Conservation (phyloP, 1,140 invertebrate genomes). For the Pachypeltis micranthus region DNA sequence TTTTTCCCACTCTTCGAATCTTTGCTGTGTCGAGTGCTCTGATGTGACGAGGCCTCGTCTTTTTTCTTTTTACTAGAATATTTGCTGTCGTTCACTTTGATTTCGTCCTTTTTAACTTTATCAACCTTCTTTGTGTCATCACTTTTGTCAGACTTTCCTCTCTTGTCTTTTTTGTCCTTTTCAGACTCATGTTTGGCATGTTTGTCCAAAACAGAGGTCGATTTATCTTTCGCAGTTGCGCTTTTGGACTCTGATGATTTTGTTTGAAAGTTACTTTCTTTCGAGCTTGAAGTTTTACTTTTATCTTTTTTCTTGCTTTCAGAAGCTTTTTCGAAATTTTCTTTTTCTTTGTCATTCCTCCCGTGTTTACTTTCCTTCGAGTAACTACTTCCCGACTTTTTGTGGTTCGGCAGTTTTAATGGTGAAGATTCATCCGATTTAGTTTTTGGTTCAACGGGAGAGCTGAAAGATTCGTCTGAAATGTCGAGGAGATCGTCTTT, state of each 20-base stretch:
- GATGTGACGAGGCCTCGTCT: not conserved
- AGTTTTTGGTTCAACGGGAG: not conserved
- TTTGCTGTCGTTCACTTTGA: not conserved
- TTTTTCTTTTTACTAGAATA: not conserved
- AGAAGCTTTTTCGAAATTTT: slow-evolving; percentile 34
- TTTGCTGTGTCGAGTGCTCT: not conserved
- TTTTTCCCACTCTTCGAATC: not conserved
- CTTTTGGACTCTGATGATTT: slow-evolving; percentile 25
- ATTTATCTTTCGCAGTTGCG: slow-evolving; percentile 32
- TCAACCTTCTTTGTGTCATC: slow-evolving; percentile 5
- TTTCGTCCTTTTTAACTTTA: slow-evolving; percentile 7
- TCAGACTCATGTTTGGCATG: not conserved
- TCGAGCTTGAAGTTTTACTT: slow-evolving; percentile 33
- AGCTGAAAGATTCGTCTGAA: slow-evolving; percentile 9
- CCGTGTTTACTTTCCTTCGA: slow-evolving; percentile 31
- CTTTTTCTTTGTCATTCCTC: slow-evolving; percentile 29
- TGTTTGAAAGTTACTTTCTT: slow-evolving; percentile 35
- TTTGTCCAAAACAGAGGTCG: slow-evolving; percentile 28
- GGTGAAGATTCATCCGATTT: slow-evolving; percentile 14
- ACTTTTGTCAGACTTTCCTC: not conserved
- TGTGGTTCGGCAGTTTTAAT: slow-evolving; percentile 33
- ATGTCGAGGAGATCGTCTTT: not conserved
- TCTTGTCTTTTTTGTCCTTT: slow-evolving; percentile 10
- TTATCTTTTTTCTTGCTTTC: slow-evolving; percentile 26
- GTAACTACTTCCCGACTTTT: no score